Base-by-base conservation (phyloP, 2,113 vertebrate species). In the Alaudala cheleensis region DNA sequence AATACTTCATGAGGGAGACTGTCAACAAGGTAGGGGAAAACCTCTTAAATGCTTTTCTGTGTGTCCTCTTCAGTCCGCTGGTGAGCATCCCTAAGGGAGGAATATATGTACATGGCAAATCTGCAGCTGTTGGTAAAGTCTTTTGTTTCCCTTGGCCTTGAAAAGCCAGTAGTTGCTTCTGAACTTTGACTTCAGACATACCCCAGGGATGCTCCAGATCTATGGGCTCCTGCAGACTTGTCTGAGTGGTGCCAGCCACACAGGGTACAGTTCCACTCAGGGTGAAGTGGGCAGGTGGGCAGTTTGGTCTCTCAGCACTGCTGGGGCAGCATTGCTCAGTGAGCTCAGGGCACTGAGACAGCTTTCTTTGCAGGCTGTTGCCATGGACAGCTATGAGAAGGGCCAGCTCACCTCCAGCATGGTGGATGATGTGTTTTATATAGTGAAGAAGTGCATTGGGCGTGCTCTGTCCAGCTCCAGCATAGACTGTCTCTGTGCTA, bases 361-460 rank as follows among this genome's bases (percentile, higher is more conserved):
- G 25, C 81, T 96, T 93, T 86, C 65, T 81, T 88, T 90, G 71
- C 90, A 99, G 99, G 99, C 99, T 49, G 99, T 99, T 90, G 97
- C 98, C 51, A 99, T 99, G 98, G 99, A 99, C 93, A 98, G 98
- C 17, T 99, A 96, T 4, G 99, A 99, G 93, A 99, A 98, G 86
- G 99, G 99, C 69, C 99, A 99, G 97, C 95, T 99, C 94, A 99
- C 98, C 53, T 99, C 99, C 97, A 99, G 99, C 97, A 99, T 99
- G 99, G 99, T 99, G 93, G 99, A 99, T 10, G 99, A 99, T 4
- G 99, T 99, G 83, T 99, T 99, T 97, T 99, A 99, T 87, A 99
- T 99, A 9, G 99, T 99, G 82, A 99, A 99, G 98, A 99, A 99
- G 95, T 99, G 99, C 97, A 99, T 99, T 72, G 99, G 99, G 34